phyloP scores from a whole-genome alignment of 2,113 vertebrate genomes.

The Noturus placidus region DNA sequence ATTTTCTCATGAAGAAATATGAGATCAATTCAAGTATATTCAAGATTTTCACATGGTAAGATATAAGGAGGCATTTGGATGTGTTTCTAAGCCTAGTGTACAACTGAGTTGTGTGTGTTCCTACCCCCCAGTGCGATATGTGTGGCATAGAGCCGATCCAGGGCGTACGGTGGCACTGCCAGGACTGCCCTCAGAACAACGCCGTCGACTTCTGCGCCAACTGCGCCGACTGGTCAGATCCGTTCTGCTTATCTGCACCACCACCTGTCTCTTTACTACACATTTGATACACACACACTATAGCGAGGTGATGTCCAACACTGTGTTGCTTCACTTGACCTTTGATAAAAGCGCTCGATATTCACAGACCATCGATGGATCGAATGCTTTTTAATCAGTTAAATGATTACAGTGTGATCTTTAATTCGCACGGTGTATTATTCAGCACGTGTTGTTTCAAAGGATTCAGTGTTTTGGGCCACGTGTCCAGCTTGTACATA shows the following conservation, averaged over 20 bases:
- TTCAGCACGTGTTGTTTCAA: neutral
- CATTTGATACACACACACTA: neutral
- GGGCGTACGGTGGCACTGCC: conserved; percentile 95
- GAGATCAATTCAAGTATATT: neutral
- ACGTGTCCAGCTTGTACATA: neutral
- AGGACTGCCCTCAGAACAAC: conserved; percentile 90
- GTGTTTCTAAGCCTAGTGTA: neutral
- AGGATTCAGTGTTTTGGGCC: neutral
- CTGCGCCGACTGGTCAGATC: conserved; percentile 93
- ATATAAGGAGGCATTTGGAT: no score
- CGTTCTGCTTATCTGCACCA: neutral
- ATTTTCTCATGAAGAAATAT: no score
- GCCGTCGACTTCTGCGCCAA: conserved; percentile 93
- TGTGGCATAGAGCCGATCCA: conserved; percentile 93
- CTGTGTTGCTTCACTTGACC: neutral
- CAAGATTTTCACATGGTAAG: no score
- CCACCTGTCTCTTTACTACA: neutral
- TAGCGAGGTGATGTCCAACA: neutral
- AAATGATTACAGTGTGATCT: no score
- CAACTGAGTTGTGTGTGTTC: neutral
- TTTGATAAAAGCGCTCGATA: neutral
- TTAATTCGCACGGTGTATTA: neutral
- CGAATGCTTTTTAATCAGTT: no score
- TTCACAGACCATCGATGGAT: neutral
- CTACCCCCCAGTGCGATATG: conserved; percentile 86